Conservation (phyloP, 2,888 invertebrate genomes). For the Drosophila limbata region DNA sequence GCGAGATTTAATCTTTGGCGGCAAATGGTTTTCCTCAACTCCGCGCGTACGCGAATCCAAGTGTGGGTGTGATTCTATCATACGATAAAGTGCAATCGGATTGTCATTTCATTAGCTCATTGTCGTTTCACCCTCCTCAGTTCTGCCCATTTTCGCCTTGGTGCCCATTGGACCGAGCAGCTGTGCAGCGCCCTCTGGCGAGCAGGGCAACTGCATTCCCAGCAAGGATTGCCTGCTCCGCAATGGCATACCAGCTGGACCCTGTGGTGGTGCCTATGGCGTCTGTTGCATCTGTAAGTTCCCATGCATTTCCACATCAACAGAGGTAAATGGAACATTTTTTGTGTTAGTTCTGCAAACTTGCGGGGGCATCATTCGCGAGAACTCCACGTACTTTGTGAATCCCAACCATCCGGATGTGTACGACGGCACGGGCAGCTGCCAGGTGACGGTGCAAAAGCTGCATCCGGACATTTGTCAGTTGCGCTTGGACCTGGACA, state of each 20-base stretch:
- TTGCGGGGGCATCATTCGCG: conserved; percentile 91
- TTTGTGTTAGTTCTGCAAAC: conserved; percentile 89
- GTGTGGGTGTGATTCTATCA: conserved; percentile 65
- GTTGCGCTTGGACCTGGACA: conserved; percentile 92
- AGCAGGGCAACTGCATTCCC: conserved; percentile 93
- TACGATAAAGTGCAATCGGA: neutral
- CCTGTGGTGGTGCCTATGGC: conserved; percentile 89
- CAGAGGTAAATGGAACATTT: neutral
- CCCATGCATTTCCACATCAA: neutral
- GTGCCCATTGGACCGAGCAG: conserved; percentile 92
- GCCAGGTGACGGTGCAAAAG: conserved; percentile 93
- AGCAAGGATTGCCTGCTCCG: conserved; percentile 89
- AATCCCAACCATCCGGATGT: conserved; percentile 91
- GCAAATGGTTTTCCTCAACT: conserved; percentile 71
- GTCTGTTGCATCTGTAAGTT: conserved; percentile 85
- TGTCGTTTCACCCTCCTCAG: conserved; percentile 84
- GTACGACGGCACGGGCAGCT: conserved; percentile 92
- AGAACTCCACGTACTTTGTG: conserved; percentile 95
- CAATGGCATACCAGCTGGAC: conserved; percentile 91
- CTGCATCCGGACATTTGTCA: conserved; percentile 93
- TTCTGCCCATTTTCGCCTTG: conserved; percentile 92
- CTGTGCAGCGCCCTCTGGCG: conserved; percentile 91
- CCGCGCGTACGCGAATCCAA: conserved; percentile 74
- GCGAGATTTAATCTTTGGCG: conserved; percentile 83
- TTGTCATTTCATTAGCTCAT: conserved; percentile 15